These are phyloP conservation scores for Argyresthia goedartella DNA, from an alignment of 2,888 invertebrate genomes.

Conservation along the genomic window DNA sequence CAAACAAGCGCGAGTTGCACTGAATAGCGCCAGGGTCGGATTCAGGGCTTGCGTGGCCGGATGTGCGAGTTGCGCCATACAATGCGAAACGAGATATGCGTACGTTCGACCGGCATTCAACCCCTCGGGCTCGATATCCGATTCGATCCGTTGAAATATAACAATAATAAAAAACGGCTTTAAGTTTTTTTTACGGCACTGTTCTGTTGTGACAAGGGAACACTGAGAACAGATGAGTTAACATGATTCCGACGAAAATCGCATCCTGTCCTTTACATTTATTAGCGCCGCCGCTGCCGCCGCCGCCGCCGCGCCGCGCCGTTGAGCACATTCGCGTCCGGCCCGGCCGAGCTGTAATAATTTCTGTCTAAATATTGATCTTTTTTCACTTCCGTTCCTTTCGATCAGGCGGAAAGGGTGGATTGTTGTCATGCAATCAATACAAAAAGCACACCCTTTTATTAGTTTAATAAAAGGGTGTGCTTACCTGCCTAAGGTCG, in stretches of 20 bases:
- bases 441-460: conserved; percentile 38
- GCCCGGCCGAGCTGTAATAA: conserved; percentile 47
- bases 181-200: conserved; percentile 20
- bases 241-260: conserved; percentile 57
- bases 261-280: conserved; percentile 54
- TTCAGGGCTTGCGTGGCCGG: conserved; percentile 17
- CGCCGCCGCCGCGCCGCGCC: not conserved
- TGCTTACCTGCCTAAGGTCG: not conserved
- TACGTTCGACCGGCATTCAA: conserved; percentile 25
- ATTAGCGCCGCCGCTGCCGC: not conserved
- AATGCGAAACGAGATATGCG: conserved; percentile 30
- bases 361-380: conserved; percentile 67
- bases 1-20: not conserved
- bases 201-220: conserved; percentile 46
- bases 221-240: conserved; percentile 49
- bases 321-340: conserved; percentile 50
- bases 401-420: conserved; percentile 44
- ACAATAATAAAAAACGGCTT: conserved; percentile 16
- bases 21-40: not conserved
- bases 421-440: conserved; percentile 48
- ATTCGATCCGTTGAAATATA: conserved; percentile 38
- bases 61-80: conserved; percentile 35
- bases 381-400: conserved; percentile 43
- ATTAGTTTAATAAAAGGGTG: conserved; percentile 2
- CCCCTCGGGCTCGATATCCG: conserved; percentile 39